A percentile compares a stretch with the other conserved stretches of the same genome.
phyloP scores from a whole-genome alignment of 2,888 invertebrate species.

The Eurois occulta region DNA sequence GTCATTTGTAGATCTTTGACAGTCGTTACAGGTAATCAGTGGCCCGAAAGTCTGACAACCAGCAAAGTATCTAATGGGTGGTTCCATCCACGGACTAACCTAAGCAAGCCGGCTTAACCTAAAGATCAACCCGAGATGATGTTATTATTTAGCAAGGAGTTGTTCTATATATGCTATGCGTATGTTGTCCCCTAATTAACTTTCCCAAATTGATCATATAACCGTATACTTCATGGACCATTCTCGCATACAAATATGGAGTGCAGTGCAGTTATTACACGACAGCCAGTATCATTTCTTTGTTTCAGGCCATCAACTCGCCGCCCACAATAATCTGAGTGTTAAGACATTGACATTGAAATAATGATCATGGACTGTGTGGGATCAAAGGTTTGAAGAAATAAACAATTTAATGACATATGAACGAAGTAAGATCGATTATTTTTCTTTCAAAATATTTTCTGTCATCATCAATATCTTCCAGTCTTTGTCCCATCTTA shows the following conservation, averaged over 20 bases:
- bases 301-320: conserved; percentile 45
- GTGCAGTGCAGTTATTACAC: not conserved
- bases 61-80: not conserved
- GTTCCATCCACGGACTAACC: not conserved
- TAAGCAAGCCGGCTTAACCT: too few species aligned
- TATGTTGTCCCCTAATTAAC: not conserved
- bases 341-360: conserved; percentile 47
- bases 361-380: conserved; percentile 30
- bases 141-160: not conserved
- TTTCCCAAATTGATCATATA: not conserved
- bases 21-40: too few species aligned
- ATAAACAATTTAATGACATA: conserved; percentile 49
- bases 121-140: not conserved
- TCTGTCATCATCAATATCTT: not conserved
- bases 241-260: not conserved
- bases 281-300: conserved; percentile 25
- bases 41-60: too few species aligned
- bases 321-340: conserved; percentile 30
- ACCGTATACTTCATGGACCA: not conserved
- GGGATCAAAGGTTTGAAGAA: conserved; percentile 30
- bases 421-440: not conserved
- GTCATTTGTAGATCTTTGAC: too few species aligned
- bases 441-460: not conserved
- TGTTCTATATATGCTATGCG: not conserved
- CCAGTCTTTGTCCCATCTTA: not conserved